These are phyloP conservation scores for Tachysurus vachellii DNA, from an alignment of 2,113 vertebrate genomes.

Conservation along the genomic window DNA sequence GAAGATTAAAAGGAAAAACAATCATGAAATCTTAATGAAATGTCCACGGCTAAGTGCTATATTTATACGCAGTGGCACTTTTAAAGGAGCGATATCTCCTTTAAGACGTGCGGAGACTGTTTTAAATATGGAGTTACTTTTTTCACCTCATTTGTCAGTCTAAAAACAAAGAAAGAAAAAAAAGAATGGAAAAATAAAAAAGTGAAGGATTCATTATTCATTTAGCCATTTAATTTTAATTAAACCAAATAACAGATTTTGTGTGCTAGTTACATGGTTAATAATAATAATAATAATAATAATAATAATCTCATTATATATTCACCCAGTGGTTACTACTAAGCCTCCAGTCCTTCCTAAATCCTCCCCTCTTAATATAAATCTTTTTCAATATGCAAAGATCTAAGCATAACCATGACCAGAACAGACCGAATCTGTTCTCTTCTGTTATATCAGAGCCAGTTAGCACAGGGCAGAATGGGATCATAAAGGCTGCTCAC, in stretches of 20 bases:
- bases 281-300: not conserved
- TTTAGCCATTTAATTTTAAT: not conserved
- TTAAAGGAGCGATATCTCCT: slow-evolving; percentile 24
- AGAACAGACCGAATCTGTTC: slow-evolving; percentile 17
- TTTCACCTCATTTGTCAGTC: not conserved
- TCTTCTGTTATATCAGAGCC: slow-evolving; percentile 12
- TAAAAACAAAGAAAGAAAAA: not conserved
- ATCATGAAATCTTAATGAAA: slow-evolving; percentile 49
- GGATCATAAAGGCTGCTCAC: slow-evolving; percentile 38
- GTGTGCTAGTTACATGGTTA: not conserved
- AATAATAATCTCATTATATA: not conserved
- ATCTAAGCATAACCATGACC: not conserved
- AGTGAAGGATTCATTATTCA: not conserved
- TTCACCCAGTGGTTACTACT: not conserved
- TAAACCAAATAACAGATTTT: too few relatives aligned
- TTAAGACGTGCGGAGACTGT: slow-evolving; percentile 1
- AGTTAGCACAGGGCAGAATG: slow-evolving; percentile 21
- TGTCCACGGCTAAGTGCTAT: slow-evolving; percentile 41
- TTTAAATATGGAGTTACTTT: not conserved
- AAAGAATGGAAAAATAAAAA: too few relatives aligned
- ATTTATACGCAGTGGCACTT: slow-evolving; percentile 12
- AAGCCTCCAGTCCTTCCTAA: not conserved
- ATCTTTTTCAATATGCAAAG: not conserved
- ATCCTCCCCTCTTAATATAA: not conserved
- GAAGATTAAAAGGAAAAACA: slow-evolving; percentile 46